phyloP scores from a whole-genome alignment of 2,888 invertebrate species.

The Dendrolimus houi region DNA sequence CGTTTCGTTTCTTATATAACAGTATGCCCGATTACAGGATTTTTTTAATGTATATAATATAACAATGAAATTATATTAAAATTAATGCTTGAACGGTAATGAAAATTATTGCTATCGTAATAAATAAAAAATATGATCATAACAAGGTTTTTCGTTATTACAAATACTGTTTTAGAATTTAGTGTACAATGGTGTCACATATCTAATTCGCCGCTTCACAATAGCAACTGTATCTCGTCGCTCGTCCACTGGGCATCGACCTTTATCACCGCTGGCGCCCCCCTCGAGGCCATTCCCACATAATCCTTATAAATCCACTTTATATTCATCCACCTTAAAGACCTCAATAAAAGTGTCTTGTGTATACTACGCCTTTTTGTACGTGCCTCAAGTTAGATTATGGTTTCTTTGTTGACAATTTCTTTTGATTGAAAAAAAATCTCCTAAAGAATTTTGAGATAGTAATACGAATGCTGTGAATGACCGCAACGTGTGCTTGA shows the following conservation, averaged over 20 bases:
- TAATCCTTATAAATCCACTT: conserved; percentile 73
- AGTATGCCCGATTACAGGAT: too few species aligned
- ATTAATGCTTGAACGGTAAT: too few species aligned
- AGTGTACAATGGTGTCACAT: too few species aligned
- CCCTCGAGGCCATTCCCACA: conserved; percentile 46
- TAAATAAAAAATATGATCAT: too few species aligned
- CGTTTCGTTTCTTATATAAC: too few species aligned
- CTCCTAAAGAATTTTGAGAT: not conserved
- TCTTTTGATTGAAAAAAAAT: conserved; percentile 8
- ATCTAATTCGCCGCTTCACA: too few species aligned
- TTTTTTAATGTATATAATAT: too few species aligned
- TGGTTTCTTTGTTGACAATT: conserved; percentile 5
- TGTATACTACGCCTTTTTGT: conserved; percentile 33
- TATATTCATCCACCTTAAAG: conserved; percentile 75
- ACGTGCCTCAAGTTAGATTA: conserved; percentile 13
- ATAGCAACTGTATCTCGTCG: too few species aligned
- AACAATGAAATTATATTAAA: too few species aligned
- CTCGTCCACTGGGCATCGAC: conserved; percentile 14
- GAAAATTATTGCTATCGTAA: too few species aligned
- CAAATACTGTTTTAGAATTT: too few species aligned
- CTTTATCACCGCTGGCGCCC: conserved; percentile 21
- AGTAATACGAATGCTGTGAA: not conserved
- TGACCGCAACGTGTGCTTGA: not conserved
- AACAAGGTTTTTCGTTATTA: too few species aligned
- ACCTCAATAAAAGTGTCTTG: conserved; percentile 65